Base-by-base conservation (phyloP, 1,140 invertebrate species). In the Leptinotarsa undecemlineata region DNA sequence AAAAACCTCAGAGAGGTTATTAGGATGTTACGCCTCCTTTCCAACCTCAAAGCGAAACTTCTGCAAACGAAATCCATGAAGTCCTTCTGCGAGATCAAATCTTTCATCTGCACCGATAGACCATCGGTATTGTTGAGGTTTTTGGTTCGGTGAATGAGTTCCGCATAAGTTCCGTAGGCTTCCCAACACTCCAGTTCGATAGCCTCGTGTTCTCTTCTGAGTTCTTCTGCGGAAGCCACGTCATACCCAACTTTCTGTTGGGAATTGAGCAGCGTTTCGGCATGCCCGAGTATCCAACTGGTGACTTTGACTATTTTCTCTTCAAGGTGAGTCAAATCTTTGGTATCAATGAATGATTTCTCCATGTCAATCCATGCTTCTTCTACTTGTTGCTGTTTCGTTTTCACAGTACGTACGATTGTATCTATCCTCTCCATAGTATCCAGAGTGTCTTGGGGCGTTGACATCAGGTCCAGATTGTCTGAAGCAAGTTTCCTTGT, bases 51-150 rank as follows among this genome's bases (percentile, higher is more conserved):
- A 0, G 93, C 93, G 81, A 94, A 94, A 80, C 91, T 93, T 68
- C 92, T 88, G 78, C 91, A 93, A 0, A 94, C 91, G 75, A 93
- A 94, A 84, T 95, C 91, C 93, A 95, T 94, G 81, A 92, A 92
- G 79, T 92, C 91, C 75, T 89, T 86, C 74, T 92, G 91, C 0
- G 90, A 90, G 15, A 90, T 85, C 6, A 92, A 81, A 81, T 92
- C 90, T 81, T 84, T 86, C 51, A 83, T 83, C n/a, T 84, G 82
- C 33, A 62, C 48, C 2, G 77, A 74, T 72, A 89, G 85, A 2
- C 87, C 86, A 42, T 89, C 88, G 20, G 86, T 85, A 60, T 86
- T 1, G 15, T 87, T 82, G 11, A 91, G 84, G 42, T 81, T 84
- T 62, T 91, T 90, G 23, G 92, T 89, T 83, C 90, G 90, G 81